Evolutionary conservation across 2,888 invertebrate genomes (phyloP).

Genomic region (Cenopis cana): DNA sequence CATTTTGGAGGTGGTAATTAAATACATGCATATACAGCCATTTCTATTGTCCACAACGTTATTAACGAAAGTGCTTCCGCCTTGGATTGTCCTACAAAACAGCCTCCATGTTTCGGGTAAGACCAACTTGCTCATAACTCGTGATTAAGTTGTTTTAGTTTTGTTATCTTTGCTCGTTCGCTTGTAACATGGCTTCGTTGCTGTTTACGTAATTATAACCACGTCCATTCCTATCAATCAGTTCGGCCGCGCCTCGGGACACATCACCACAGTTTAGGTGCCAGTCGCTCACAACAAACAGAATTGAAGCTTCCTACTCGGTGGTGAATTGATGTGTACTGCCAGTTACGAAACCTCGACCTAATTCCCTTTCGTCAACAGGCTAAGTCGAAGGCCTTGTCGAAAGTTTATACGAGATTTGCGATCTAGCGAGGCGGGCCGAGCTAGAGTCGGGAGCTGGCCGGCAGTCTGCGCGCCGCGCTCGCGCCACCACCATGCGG

Average conservation of each 20-base stretch:
- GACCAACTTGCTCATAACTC: constrained; percentile 15
- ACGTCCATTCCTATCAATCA: constrained; percentile 37
- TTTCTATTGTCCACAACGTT: constrained; percentile 24
- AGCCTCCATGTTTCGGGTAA: constrained; percentile 43
- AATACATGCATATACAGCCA: constrained; percentile 22
- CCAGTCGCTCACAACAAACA: constrained; percentile 19
- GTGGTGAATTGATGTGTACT: constrained; percentile 45
- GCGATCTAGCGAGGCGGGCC: constrained; percentile 69
- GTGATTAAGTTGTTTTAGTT: constrained; percentile 41
- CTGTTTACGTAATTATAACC: constrained; percentile 37
- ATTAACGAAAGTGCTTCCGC: constrained; percentile 34
- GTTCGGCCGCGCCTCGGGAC: constrained; percentile 32
- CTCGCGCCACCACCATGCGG: constrained; percentile 69
- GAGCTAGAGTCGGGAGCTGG: constrained; percentile 47
- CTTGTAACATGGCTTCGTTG: constrained; percentile 38
- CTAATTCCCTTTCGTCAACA: constrained; percentile 48
- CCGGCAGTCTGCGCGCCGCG: constrained; percentile 68
- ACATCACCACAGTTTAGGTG: constrained; percentile 33
- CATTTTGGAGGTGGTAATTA: constrained; percentile 48
- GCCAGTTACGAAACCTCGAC: constrained; percentile 46
- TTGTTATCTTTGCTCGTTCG: constrained; percentile 37
- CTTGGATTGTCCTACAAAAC: constrained; percentile 18
- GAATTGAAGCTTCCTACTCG: constrained; percentile 39
- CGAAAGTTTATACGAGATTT: constrained; percentile 71
- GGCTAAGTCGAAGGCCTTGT: constrained; percentile 56